These are phyloP conservation scores for Agrotis ipsilon DNA, from an alignment of 2,888 invertebrate species.

Conservation along the genomic window DNA sequence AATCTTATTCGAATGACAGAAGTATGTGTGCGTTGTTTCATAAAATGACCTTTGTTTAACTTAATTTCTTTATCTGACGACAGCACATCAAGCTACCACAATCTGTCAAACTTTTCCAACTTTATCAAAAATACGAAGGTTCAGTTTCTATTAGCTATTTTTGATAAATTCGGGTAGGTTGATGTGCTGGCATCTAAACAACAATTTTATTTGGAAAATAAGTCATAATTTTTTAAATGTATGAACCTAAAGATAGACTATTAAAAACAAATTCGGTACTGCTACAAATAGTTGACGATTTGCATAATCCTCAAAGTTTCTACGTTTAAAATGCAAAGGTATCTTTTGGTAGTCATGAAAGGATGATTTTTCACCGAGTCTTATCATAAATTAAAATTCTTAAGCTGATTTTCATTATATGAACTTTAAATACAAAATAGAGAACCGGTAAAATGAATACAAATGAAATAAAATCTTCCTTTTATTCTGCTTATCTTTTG, in stretches of 20 bases:
- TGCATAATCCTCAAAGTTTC: constrained; percentile 44
- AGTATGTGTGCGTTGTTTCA: constrained; percentile 1
- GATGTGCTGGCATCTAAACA: too few relatives aligned
- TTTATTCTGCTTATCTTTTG: constrained; percentile 7
- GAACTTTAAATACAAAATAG: constrained; percentile 14
- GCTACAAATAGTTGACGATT: constrained; percentile 26
- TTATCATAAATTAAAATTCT: constrained; percentile 58
- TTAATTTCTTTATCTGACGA: neutral
- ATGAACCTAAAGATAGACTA: neutral
- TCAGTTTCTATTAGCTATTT: too few relatives aligned
- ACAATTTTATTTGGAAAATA: too few relatives aligned
- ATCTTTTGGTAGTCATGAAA: constrained; percentile 46
- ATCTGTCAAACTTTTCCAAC: too few relatives aligned
- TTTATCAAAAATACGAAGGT: too few relatives aligned
- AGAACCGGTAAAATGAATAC: constrained; percentile 16
- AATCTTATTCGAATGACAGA: constrained; percentile 19
- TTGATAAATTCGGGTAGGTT: too few relatives aligned
- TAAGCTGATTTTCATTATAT: constrained; percentile 42
- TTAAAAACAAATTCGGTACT: neutral
- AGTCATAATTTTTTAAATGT: too few relatives aligned
- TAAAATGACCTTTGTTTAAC: neutral
- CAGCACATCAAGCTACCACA: too few relatives aligned
- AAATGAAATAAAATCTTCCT: neutral
- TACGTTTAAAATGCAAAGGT: constrained; percentile 46
- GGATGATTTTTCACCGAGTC: constrained; percentile 53